Evolutionary conservation across 2,113 vertebrate species (phyloP).

Genomic region (Myanophis thanlyinensis): DNA sequence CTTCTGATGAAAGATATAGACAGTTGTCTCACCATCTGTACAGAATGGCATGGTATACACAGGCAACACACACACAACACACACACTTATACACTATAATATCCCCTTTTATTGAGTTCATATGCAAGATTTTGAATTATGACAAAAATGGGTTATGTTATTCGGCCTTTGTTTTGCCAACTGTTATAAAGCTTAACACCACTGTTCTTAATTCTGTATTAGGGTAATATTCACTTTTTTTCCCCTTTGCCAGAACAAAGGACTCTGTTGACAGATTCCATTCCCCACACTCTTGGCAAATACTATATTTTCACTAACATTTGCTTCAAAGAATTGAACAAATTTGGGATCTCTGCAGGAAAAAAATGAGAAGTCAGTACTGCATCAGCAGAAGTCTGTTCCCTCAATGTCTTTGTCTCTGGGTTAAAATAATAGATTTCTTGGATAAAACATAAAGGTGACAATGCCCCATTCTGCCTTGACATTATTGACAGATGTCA

Average conservation of each 20-base stretch:
- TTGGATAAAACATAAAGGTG: neutral
- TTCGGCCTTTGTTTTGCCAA: neutral
- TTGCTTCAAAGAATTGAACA: neutral
- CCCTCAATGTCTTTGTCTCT: neutral
- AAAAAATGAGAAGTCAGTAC: neutral
- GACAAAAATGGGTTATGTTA: neutral
- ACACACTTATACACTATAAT: neutral
- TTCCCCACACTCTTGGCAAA: neutral
- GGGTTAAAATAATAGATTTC: neutral
- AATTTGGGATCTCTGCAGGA: neutral
- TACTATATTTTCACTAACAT: neutral
- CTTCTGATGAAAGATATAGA: neutral
- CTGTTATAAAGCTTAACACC: neutral
- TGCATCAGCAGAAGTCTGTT: neutral
- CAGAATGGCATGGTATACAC: neutral
- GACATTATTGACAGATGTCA: neutral
- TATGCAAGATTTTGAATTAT: neutral
- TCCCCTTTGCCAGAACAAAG: neutral
- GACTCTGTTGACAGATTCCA: neutral
- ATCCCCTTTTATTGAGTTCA: neutral
- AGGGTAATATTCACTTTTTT: neutral
- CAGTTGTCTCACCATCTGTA: neutral
- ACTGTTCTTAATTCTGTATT: neutral
- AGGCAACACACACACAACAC: neutral
- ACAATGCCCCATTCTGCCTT: neutral